phyloP scores from a whole-genome alignment of 2,888 invertebrate species.

The Zaprionus lineosus region DNA sequence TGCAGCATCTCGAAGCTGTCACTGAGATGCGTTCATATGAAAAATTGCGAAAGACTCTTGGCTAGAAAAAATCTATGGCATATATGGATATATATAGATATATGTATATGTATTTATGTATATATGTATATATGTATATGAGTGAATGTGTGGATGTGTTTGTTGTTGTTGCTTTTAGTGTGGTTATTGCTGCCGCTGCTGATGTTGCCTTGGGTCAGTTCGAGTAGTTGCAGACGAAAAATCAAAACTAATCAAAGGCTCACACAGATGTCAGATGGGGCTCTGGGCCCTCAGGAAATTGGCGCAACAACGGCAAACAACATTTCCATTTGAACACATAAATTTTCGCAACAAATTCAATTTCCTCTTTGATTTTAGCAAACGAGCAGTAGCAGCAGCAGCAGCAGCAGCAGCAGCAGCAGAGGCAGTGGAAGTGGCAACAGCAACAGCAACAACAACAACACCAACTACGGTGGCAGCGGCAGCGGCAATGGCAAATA shows the following conservation, averaged over 20 bases:
- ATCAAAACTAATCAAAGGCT: slow-evolving; percentile 66
- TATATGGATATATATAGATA: too few species aligned
- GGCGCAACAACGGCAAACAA: slow-evolving; percentile 69
- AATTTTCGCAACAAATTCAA: slow-evolving; percentile 77
- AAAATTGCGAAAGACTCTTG: slow-evolving; percentile 53
- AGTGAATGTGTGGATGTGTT: not conserved
- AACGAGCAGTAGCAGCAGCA: slow-evolving; percentile 53
- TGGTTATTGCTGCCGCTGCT: slow-evolving; percentile 4
- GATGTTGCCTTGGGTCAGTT: slow-evolving; percentile 40
- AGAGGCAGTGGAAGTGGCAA: slow-evolving; percentile 37
- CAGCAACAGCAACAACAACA: slow-evolving; percentile 22
- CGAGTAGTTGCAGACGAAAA: slow-evolving; percentile 40
- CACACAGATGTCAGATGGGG: slow-evolving; percentile 47
- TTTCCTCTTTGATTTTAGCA: slow-evolving; percentile 77
- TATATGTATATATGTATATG: too few species aligned
- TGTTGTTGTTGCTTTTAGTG: not conserved
- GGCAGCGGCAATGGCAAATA: slow-evolving; percentile 61
- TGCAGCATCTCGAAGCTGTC: slow-evolving; percentile 45
- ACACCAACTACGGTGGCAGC: slow-evolving; percentile 14
- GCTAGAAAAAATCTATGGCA: too few species aligned
- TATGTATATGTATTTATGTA: too few species aligned
- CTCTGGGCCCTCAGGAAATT: slow-evolving; percentile 60
- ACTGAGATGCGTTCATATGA: slow-evolving; percentile 49
- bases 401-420: slow-evolving; percentile 31
- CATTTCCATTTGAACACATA: slow-evolving; percentile 74